A percentile compares a stretch with the other conserved stretches of the same genome.
Evolutionary conservation across 1,140 invertebrate genomes (phyloP).

Genomic region (Caenorhabditis remanei): DNA sequence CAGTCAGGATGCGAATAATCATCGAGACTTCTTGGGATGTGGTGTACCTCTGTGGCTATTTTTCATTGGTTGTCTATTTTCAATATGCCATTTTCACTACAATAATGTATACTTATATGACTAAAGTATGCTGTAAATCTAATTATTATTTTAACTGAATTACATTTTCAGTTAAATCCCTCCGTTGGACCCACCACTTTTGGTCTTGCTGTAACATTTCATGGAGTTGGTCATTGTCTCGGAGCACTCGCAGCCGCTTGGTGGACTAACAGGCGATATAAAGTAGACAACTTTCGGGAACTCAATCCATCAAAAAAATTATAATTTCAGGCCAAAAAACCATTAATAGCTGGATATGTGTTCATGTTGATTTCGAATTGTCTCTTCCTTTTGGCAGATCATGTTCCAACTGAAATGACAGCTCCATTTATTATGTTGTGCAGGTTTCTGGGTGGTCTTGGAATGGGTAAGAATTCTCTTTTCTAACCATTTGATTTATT

Average conservation of each 20-base stretch:
- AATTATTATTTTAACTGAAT: not conserved
- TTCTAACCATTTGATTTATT: too few species aligned
- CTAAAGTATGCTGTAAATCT: not conserved
- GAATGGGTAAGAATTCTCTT: conserved; percentile 20
- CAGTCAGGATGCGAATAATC: conserved; percentile 32
- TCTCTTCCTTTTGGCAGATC: conserved; percentile 19
- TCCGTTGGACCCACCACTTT: conserved; percentile 3
- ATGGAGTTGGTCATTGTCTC: conserved; percentile 4
- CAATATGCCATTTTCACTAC: conserved; percentile 30
- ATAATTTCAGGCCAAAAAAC: conserved; percentile 2
- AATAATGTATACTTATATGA: conserved; percentile 31
- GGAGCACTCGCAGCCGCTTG: conserved; percentile 19
- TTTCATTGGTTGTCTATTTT: conserved; percentile 31
- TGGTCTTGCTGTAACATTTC: conserved; percentile 1
- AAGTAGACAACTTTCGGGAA: not conserved
- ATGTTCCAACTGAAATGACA: not conserved
- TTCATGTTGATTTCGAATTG: conserved; percentile 18
- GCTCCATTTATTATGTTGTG: conserved; percentile 12
- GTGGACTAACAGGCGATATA: conserved; percentile 12
- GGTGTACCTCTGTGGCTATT: conserved; percentile 19
- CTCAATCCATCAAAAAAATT: not conserved
- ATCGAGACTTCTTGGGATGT: conserved; percentile 38
- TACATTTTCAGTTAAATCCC: conserved; percentile 12
- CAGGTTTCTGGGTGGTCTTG: conserved; percentile 17
- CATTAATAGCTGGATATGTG: not conserved